Evolutionary conservation across 2,888 invertebrate species (phyloP).

Genomic region (Merodon equestris): DNA sequence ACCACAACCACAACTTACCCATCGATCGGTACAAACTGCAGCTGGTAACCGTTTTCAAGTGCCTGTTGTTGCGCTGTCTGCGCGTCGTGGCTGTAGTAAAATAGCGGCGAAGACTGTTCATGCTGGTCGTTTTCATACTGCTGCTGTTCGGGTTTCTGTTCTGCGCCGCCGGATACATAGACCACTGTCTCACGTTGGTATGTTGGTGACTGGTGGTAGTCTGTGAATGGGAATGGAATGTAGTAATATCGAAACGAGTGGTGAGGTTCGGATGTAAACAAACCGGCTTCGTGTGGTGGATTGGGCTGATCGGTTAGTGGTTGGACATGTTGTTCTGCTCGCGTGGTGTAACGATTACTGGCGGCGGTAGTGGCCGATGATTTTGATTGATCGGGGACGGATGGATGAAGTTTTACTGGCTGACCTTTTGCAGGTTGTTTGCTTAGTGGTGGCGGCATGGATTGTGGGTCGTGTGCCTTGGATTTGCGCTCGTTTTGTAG

Average conservation of each 20-base stretch:
- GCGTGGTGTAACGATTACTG: conserved; percentile 30
- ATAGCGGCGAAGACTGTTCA: conserved; percentile 70
- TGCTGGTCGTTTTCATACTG: conserved; percentile 56
- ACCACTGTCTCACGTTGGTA: conserved; percentile 45
- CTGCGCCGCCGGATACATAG: conserved; percentile 26
- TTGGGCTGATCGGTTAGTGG: conserved; percentile 57
- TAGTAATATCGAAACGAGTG: conserved; percentile 1
- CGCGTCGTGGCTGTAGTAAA: conserved; percentile 61
- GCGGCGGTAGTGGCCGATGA: conserved; percentile 1
- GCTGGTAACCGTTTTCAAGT: conserved; percentile 37
- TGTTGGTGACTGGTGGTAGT: conserved; percentile 50
- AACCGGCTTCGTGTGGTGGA: conserved; percentile 57
- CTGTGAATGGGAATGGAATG: conserved; percentile 38
- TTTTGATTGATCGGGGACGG: conserved; percentile 7
- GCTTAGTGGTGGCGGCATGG: conserved; percentile 52
- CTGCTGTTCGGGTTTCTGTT: conserved; percentile 53
- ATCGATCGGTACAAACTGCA: conserved; percentile 51
- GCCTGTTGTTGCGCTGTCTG: conserved; percentile 63
- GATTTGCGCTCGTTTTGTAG: conserved; percentile 80
- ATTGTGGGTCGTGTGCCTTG: conserved; percentile 40
- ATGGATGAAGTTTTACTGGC: conserved; percentile 42
- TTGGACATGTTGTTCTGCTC: conserved; percentile 49
- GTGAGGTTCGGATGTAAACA: conserved; percentile 47
- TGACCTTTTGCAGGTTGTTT: conserved; percentile 65
- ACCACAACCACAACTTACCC: conserved; percentile 42